phyloP scores from a whole-genome alignment of 2,888 invertebrate genomes.

The Rhamnusium bicolor region DNA sequence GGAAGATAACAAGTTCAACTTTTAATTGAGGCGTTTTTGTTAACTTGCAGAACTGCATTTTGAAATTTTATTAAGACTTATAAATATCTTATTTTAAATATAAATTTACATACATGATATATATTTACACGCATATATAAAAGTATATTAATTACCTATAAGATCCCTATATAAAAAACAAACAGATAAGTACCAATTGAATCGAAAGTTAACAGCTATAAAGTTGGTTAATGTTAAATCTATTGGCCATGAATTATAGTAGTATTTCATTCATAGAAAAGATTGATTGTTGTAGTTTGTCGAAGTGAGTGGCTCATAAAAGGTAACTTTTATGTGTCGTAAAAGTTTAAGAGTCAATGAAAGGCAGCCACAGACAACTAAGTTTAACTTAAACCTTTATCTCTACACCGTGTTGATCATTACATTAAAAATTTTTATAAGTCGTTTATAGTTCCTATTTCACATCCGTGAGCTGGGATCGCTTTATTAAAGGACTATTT shows the following conservation, averaged over 20 bases:
- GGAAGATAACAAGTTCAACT: slow-evolving; percentile 55
- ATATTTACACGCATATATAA: neutral
- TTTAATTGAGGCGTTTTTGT: slow-evolving; percentile 56
- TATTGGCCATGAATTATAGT: slow-evolving; percentile 17
- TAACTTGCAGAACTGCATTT: slow-evolving; percentile 35
- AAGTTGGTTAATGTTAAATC: neutral
- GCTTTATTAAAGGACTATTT: neutral
- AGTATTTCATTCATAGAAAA: slow-evolving; percentile 45
- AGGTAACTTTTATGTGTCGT: slow-evolving; percentile 72
- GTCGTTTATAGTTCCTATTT: neutral
- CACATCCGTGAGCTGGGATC: neutral
- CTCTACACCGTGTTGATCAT: slow-evolving; percentile 58
- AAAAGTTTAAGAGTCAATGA: slow-evolving; percentile 71
- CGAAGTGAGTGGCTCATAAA: slow-evolving; percentile 69
- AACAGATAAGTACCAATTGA: neutral
- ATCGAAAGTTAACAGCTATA: neutral
- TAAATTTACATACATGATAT: neutral
- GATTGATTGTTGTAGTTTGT: slow-evolving; percentile 65
- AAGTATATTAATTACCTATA: neutral
- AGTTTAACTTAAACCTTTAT: slow-evolving; percentile 60
- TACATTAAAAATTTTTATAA: slow-evolving; percentile 56
- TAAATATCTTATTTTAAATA: neutral
- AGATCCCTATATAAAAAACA: neutral
- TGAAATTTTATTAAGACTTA: neutral
- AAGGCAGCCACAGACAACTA: slow-evolving; percentile 68